Evolutionary conservation across 2,113 vertebrate species (phyloP).

Genomic region (Anolis sagrei): DNA sequence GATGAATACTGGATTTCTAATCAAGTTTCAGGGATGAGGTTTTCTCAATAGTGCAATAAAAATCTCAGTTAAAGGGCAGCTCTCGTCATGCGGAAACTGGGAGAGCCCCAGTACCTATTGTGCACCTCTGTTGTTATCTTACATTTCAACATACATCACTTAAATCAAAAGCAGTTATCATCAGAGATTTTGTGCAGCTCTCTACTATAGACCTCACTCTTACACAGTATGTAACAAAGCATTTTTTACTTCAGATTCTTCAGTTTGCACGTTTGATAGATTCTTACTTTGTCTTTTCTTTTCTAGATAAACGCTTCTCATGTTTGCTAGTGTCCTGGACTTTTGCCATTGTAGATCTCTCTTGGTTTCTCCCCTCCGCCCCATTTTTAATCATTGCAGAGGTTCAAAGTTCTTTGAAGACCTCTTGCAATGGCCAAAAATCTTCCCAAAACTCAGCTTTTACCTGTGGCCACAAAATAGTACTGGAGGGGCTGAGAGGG

Average conservation of each 20-base stretch:
- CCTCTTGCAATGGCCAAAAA: too few species aligned
- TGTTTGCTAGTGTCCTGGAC: background rate
- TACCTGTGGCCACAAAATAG: too few species aligned
- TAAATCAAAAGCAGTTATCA: slow-evolving; percentile 41
- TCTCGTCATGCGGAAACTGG: slow-evolving; percentile 67
- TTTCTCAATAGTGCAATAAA: slow-evolving; percentile 68
- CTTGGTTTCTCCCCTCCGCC: too few species aligned
- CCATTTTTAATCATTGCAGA: too few species aligned
- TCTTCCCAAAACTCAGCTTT: too few species aligned
- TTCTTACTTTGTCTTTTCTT: slow-evolving; percentile 34
- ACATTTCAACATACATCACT: slow-evolving; percentile 41
- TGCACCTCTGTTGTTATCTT: slow-evolving; percentile 42
- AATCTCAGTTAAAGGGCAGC: slow-evolving; percentile 61
- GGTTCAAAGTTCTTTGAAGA: too few species aligned
- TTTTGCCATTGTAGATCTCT: too few species aligned
- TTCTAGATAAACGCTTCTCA: slow-evolving; percentile 42
- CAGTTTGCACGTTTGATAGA: slow-evolving; percentile 42
- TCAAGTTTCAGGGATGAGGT: slow-evolving; percentile 69
- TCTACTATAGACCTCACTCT: slow-evolving; percentile 49
- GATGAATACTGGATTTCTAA: slow-evolving; percentile 66
- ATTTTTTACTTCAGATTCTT: slow-evolving; percentile 27
- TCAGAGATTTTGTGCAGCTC: background rate
- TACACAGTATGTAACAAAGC: slow-evolving; percentile 21
- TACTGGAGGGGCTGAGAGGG: too few species aligned
- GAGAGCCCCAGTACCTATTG: slow-evolving; percentile 56